Percentiles rank a stretch among this genome's conserved stretches.
Evolutionary conservation across 2,797 vertebrate genomes (phyloP).

Genomic region (Falco columbarius): DNA sequence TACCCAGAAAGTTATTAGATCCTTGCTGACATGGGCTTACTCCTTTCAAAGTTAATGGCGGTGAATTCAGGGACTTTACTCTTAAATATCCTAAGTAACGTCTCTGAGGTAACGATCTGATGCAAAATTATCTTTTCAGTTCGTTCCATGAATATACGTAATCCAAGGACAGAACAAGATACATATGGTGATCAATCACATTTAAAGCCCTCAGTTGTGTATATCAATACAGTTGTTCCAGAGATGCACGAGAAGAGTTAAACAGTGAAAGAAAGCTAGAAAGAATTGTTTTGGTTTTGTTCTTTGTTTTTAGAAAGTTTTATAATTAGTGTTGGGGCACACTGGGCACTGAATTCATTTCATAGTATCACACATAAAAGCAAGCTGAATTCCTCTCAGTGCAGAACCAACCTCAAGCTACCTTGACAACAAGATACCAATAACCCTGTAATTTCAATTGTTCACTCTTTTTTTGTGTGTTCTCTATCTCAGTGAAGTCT

Average conservation of each 20-base stretch:
- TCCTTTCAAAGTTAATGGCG: not conserved
- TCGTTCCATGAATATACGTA: not conserved
- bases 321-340: conserved; percentile 57
- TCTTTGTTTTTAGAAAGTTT: conserved; percentile 41
- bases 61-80: not conserved
- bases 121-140: not conserved
- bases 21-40: not conserved
- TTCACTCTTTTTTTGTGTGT: conserved; percentile 62
- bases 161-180: not conserved
- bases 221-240: conserved; percentile 11
- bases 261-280: not conserved
- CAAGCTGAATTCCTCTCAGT: conserved; percentile 67
- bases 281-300: not conserved
- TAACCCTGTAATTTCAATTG: conserved; percentile 76
- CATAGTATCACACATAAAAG: conserved; percentile 70
- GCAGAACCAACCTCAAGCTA: conserved; percentile 74
- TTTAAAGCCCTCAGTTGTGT: not conserved
- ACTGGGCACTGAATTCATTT: conserved; percentile 69
- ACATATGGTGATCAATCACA: not conserved
- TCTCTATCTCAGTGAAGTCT: conserved; percentile 62
- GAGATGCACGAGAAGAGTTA: conserved; percentile 20
- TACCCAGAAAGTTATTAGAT: not conserved
- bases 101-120: not conserved
- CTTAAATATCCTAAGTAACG: not conserved
- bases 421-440: conserved; percentile 69